Conservation (phyloP, 2,113 vertebrate genomes). For the Elaphurus davidianus region DNA sequence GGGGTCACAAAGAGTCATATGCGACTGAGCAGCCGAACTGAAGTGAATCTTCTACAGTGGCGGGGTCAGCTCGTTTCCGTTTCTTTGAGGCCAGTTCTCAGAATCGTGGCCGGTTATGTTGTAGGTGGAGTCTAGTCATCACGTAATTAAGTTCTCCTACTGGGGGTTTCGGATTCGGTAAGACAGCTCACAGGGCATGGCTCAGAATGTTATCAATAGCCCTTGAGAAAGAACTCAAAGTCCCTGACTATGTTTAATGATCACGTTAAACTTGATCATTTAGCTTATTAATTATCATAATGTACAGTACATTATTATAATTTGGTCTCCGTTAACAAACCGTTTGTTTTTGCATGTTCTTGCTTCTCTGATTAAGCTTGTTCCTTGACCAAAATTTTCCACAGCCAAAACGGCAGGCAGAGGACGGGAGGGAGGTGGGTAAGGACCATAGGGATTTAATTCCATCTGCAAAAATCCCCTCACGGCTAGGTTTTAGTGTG, state of each 20-base stretch:
- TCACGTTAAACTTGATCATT: neutral
- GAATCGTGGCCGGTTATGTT: neutral
- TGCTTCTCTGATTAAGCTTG: neutral
- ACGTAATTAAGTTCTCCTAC: neutral
- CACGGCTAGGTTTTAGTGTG: neutral
- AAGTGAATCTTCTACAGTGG: neutral
- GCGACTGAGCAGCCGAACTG: fast-evolving
- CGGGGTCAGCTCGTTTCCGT: neutral
- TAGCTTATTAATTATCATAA: neutral
- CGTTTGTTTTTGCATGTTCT: neutral
- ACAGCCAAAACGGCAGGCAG: neutral
- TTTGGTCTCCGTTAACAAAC: neutral
- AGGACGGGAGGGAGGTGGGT: neutral
- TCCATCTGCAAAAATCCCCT: neutral
- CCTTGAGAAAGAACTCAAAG: neutral
- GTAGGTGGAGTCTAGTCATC: neutral
- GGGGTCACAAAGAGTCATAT: fast-evolving
- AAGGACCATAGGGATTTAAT: neutral
- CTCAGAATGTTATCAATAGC: neutral
- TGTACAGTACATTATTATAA: neutral
- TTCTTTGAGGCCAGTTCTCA: neutral
- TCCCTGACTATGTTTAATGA: neutral
- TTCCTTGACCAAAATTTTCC: neutral
- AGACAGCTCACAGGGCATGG: neutral
- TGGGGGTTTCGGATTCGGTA: neutral